Percentiles rank a stretch among this genome's conserved stretches.
Conservation (phyloP, 2,113 vertebrate genomes). For the Python bivittatus region DNA sequence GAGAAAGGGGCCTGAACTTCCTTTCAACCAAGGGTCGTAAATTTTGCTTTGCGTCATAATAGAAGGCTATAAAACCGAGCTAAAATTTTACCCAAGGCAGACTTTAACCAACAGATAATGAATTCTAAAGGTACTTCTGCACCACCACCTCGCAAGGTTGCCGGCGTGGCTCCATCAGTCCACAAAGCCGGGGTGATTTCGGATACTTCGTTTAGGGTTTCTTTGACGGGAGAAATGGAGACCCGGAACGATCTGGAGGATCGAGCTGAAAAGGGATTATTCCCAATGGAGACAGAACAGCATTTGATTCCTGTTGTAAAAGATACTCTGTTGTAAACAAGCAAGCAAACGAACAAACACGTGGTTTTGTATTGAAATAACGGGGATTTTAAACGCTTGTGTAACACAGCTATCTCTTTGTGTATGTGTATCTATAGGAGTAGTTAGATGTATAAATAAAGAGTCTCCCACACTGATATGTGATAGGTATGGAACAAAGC, state of each 20-base stretch:
- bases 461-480: not conserved
- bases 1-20: constrained; percentile 76
- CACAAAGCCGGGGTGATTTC: constrained; percentile 31
- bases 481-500: not conserved
- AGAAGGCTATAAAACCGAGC: constrained; percentile 74
- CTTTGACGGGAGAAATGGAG: not conserved
- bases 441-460: not conserved
- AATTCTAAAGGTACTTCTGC: constrained; percentile 65
- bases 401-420: not conserved
- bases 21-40: constrained; percentile 75
- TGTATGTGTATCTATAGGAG: fast-evolving
- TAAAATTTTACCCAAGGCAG: constrained; percentile 77
- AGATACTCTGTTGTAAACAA: not conserved
- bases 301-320: not conserved
- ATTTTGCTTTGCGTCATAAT: constrained; percentile 75
- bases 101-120: constrained; percentile 72
- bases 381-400: not conserved
- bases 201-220: constrained; percentile 2
- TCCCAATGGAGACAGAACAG: not conserved
- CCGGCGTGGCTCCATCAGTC: constrained; percentile 4
- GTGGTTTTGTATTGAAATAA: not conserved
- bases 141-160: constrained; percentile 8
- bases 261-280: too few relatives aligned
- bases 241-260: too few relatives aligned
- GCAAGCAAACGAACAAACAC: not conserved